Percentiles rank a stretch among this genome's conserved stretches.
These are phyloP conservation scores for Eristalis arbustorum DNA, from an alignment of 2,888 invertebrate species.

Conservation along the genomic window DNA sequence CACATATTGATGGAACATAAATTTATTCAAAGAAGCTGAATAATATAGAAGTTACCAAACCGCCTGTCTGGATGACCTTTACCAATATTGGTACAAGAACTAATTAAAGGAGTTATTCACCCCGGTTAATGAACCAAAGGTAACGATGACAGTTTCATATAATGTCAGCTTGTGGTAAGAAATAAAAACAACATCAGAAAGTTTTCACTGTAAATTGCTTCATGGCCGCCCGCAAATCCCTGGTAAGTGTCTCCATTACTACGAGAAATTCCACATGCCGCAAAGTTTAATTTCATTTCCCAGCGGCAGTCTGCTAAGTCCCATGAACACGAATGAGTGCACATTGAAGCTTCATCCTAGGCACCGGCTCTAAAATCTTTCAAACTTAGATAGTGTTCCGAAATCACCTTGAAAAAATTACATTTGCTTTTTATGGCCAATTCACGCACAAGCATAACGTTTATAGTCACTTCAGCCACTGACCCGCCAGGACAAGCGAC, in stretches of 20 bases:
- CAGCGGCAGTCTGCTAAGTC: background rate
- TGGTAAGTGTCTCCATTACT: background rate
- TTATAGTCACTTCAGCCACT: background rate
- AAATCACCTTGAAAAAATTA: background rate
- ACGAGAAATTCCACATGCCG: background rate
- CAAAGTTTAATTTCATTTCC: background rate
- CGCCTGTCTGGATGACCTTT: no score
- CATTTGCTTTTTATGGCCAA: background rate
- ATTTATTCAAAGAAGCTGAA: no score
- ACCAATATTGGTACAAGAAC: no score
- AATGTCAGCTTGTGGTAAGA: no score
- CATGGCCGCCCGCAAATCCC: background rate
- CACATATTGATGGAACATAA: no score
- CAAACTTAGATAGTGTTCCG: background rate
- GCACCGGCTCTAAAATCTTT: background rate
- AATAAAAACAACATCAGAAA: background rate
- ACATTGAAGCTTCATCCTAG: background rate
- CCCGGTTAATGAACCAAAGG: no score
- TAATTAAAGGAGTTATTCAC: no score
- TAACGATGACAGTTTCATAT: no score
- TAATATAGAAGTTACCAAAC: no score
- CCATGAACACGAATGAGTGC: background rate
- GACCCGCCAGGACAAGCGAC: background rate
- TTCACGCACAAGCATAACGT: background rate
- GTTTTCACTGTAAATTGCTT: background rate